phyloP scores from a whole-genome alignment of 2,888 invertebrate species.

The Heteropelma amictum region DNA sequence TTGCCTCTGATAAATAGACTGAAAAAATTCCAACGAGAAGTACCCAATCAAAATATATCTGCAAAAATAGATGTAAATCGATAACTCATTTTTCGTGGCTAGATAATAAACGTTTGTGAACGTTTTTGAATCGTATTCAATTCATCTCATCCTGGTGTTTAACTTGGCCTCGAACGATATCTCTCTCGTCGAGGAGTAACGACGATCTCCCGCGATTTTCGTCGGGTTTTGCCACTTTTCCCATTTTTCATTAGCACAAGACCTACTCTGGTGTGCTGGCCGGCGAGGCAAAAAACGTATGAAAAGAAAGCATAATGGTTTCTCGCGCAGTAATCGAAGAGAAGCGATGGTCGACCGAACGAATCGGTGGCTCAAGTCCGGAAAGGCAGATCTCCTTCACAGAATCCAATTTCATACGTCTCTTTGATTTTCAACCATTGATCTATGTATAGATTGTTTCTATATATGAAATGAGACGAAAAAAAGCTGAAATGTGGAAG shows the following conservation, averaged over 20 bases:
- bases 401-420: background rate
- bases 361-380: conserved; percentile 59
- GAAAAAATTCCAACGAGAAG: conserved; percentile 29
- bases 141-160: conserved; percentile 56
- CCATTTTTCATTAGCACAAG: conserved; percentile 72
- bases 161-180: conserved; percentile 50
- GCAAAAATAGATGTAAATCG: conserved; percentile 65
- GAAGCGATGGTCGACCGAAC: conserved; percentile 49
- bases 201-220: conserved; percentile 31
- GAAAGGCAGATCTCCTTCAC: background rate
- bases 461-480: conserved; percentile 12
- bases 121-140: conserved; percentile 71
- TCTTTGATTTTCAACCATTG: background rate
- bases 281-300: conserved; percentile 1
- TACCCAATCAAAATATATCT: conserved; percentile 60
- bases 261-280: conserved; percentile 49
- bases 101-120: conserved; percentile 69
- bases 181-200: conserved; percentile 35
- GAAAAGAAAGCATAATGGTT: conserved; percentile 63
- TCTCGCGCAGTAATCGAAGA: conserved; percentile 53
- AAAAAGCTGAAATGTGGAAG: conserved; percentile 28
- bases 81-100: conserved; percentile 68
- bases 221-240: conserved; percentile 62
- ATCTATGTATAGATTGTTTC: background rate
- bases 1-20: conserved; percentile 13